Base-by-base conservation (phyloP, 2,797 vertebrate genomes). In the Philypnodon macrostomus region DNA sequence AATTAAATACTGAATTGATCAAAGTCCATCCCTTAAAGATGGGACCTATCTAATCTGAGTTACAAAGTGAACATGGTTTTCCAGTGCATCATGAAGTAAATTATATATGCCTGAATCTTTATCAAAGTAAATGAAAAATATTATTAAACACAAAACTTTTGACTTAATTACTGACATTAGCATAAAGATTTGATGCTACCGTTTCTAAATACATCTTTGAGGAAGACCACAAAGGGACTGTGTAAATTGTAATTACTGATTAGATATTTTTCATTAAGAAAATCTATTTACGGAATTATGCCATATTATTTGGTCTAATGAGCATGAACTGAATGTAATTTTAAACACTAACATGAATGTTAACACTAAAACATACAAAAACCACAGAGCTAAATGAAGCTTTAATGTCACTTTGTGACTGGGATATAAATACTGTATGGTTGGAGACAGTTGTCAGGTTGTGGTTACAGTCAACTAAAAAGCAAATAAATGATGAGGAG, bases 1-100 rank as follows among this genome's bases (percentile, higher is more conserved):
- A 47, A 67, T 73, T 61, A 75, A 80, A 78, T 69, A 81, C 48
- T 47, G 53, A 37, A 58, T 72, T 60, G 58, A 63, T 44, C 54
- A 52, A 55, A 73, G 57, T 63, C 49, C 41, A 41, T 37, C 37
- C 61, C 30, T 31, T 1, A 6, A 21, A 53, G 56, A 40, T 36
- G 47, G 21, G 39, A 18, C 67, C 53, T 13, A 17, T 54, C 34
- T 54, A 13, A 4, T 60, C 62, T 48, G 62, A 16, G 6, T 12
- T 16, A 16, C 27, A 49, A 75, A 26, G 34, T 30, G 63, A 44
- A 21, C 58, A 4, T 19, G 24, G 12, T 55, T 63, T 62, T 73
- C 73, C 75, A 86, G 72, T 75, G 73, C 63, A 76, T 59, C 31
- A 63, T 44, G 19, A 44, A 65, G 3, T 3, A 23, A 40, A 47